phyloP scores from a whole-genome alignment of 2,797 vertebrate genomes.

The Falco columbarius region DNA sequence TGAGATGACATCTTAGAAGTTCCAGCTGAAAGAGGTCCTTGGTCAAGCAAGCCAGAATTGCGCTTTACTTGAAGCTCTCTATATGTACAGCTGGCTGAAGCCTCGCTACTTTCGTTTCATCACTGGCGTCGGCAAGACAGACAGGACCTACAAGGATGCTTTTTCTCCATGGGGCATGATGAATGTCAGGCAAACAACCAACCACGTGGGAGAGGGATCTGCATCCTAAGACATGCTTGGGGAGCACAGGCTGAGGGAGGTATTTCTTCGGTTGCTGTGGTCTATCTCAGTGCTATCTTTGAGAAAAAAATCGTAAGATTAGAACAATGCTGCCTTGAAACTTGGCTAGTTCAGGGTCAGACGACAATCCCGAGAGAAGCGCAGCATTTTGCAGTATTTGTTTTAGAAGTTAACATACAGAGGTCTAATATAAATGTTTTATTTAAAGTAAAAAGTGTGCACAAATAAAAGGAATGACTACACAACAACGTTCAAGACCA shows the following conservation, averaged over 20 bases:
- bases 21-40: not conserved
- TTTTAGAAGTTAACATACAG: not conserved
- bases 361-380: not conserved
- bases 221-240: accelerated
- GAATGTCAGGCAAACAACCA: not conserved
- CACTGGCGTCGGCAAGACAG: not conserved
- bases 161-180: not conserved
- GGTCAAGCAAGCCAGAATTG: not conserved
- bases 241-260: not conserved
- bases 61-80: not conserved
- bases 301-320: not conserved
- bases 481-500: slow-evolving; percentile 50
- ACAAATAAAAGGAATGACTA: slow-evolving; percentile 75
- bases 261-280: not conserved
- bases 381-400: not conserved
- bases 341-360: not conserved
- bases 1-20: not conserved
- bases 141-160: not conserved
- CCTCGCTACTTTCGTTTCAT: not conserved
- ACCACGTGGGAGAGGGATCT: not conserved
- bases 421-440: slow-evolving; percentile 74
- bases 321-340: not conserved
- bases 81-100: not conserved
- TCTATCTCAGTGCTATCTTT: not conserved
- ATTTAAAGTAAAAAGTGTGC: slow-evolving; percentile 79